Conservation (phyloP, 2,113 vertebrate genomes). For the Anthoscopus minutus region DNA sequence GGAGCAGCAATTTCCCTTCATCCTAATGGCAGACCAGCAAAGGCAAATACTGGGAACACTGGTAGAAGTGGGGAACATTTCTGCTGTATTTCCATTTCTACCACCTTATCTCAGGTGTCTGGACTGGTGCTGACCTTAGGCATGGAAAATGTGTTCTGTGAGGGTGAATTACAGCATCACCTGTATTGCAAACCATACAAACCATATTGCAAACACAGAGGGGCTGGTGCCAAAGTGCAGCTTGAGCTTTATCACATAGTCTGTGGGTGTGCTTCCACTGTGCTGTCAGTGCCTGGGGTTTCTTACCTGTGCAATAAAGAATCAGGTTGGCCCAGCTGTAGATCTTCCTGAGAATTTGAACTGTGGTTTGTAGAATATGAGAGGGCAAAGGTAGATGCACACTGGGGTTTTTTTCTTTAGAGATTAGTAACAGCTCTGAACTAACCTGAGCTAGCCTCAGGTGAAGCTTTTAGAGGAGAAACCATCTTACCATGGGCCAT, state of each 20-base stretch:
- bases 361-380: too few species aligned
- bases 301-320: neutral
- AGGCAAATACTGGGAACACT: neutral
- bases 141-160: neutral
- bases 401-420: accelerated
- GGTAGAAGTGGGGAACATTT: neutral
- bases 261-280: neutral
- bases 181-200: neutral
- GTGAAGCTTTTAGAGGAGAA: neutral
- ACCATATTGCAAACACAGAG: neutral
- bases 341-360: neutral
- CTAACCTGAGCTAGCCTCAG: neutral
- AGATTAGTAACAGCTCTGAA: neutral
- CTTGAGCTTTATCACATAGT: accelerated
- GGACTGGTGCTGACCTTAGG: neutral
- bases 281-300: neutral
- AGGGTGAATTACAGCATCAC: neutral
- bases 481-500: neutral
- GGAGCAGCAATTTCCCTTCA: neutral
- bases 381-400: accelerated
- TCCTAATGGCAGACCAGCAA: neutral
- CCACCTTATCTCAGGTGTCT: neutral
- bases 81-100: neutral
- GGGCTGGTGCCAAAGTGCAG: neutral
- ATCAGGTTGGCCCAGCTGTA: too few species aligned